Evolutionary conservation across 2,888 invertebrate genomes (phyloP).

Genomic region (Metopia argyrocephala): DNA sequence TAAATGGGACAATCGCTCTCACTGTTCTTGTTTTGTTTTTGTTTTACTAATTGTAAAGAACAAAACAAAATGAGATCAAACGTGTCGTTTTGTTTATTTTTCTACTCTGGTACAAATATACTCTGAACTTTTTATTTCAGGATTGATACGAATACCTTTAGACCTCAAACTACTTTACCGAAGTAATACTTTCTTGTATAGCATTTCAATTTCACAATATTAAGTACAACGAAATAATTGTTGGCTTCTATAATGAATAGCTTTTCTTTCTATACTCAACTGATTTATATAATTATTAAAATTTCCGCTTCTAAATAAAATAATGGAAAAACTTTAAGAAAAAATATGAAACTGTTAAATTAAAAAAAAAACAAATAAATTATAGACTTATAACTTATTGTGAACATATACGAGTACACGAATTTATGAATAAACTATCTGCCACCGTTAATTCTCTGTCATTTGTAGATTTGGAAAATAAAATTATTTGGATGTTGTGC

Average conservation of each 20-base stretch:
- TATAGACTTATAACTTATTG: slow-evolving; percentile 42
- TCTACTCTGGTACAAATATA: too few relatives aligned
- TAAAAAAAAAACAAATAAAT: slow-evolving; percentile 40
- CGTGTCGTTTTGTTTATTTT: too few relatives aligned
- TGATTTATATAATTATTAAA: slow-evolving; percentile 38
- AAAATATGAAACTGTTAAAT: slow-evolving; percentile 16
- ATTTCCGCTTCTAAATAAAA: slow-evolving; percentile 47
- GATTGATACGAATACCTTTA: too few relatives aligned
- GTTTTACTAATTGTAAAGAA: too few relatives aligned
- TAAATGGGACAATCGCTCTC: too few relatives aligned
- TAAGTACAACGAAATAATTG: not conserved
- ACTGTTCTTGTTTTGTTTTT: too few relatives aligned
- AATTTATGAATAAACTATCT: not conserved
- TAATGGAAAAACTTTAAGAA: slow-evolving; percentile 22
- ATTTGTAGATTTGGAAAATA: not conserved
- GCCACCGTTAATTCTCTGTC: not conserved
- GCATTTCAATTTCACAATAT: not conserved
- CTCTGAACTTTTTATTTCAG: too few relatives aligned
- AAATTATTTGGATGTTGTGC: not conserved
- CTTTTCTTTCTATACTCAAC: slow-evolving; percentile 14
- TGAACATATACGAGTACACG: slow-evolving; percentile 9
- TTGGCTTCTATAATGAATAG: not conserved
- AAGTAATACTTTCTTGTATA: too few relatives aligned
- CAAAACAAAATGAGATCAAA: too few relatives aligned
- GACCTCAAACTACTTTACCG: too few relatives aligned